Conservation (phyloP, 2,797 vertebrate genomes). For the Sebastes nivosus region DNA sequence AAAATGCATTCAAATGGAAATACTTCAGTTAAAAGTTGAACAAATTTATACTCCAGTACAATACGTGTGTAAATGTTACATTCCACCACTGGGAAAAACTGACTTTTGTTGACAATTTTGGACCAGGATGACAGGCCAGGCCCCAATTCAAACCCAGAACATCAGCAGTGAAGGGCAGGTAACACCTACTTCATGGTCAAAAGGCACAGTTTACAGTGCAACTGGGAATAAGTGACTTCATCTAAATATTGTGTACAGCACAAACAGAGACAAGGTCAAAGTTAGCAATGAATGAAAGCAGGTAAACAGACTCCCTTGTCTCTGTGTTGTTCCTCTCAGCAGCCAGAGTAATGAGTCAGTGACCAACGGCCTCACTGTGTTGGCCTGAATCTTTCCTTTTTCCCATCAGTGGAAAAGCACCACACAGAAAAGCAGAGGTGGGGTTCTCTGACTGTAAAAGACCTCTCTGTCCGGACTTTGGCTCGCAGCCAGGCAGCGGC, state of each 20-base stretch:
- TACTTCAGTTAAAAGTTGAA: neutral
- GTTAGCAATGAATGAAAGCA: neutral
- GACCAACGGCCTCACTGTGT: slow-evolving; percentile 13
- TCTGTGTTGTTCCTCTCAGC: neutral
- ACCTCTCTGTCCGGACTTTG: slow-evolving; percentile 62
- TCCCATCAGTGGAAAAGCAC: slow-evolving; percentile 67
- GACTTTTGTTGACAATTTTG: neutral
- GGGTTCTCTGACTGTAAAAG: slow-evolving; percentile 50
- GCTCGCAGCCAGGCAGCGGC: slow-evolving; percentile 45
- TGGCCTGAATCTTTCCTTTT: slow-evolving; percentile 22
- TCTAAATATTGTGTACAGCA: neutral
- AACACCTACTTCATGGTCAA: neutral
- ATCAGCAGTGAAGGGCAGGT: neutral
- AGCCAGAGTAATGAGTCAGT: slow-evolving; percentile 22
- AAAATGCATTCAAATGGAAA: neutral
- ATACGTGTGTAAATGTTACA: neutral
- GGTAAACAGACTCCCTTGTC: slow-evolving; percentile 36
- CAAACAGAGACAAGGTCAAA: neutral
- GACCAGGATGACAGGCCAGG: neutral
- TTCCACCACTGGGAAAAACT: neutral
- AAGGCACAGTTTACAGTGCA: neutral
- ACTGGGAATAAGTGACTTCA: neutral
- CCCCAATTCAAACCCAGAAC: neutral
- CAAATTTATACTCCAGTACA: neutral
- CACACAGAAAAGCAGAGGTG: slow-evolving; percentile 41